Evolutionary conservation across 2,113 vertebrate species (phyloP).

Genomic region (Nansenia antarctica): DNA sequence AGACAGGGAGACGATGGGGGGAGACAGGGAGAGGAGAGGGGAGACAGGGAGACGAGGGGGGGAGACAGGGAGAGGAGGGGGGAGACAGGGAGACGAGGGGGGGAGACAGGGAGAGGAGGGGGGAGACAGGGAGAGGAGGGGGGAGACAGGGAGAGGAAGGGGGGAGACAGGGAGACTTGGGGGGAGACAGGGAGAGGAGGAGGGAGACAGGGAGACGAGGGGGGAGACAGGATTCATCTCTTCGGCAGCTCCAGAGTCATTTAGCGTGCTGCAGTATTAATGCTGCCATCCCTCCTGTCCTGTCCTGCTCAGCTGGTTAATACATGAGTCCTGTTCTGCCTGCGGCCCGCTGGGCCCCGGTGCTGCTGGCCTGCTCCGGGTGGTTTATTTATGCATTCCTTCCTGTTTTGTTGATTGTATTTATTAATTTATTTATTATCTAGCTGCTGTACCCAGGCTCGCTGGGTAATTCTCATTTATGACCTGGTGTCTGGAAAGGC

Average conservation of each 20-base stretch:
- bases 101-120: neutral
- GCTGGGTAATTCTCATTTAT: neutral
- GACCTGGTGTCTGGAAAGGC: neutral
- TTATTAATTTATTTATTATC: slow-evolving; percentile 36
- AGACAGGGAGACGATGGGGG: too few species aligned
- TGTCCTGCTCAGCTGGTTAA: slow-evolving; percentile 50
- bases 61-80: neutral
- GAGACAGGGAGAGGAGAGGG: slow-evolving; percentile 1
- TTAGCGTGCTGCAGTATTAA: slow-evolving; percentile 66
- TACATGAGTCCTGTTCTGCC: slow-evolving; percentile 38
- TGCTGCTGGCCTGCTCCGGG: neutral
- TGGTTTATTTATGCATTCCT: slow-evolving; percentile 44
- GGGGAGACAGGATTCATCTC: slow-evolving; percentile 51
- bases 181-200: slow-evolving; percentile 46
- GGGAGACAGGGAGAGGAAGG: neutral
- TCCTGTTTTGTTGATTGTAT: slow-evolving; percentile 42
- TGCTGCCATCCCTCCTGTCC: slow-evolving; percentile 41
- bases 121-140: too few species aligned
- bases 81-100: too few species aligned
- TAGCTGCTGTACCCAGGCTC: neutral
- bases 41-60: too few species aligned
- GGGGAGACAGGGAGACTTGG: slow-evolving; percentile 30
- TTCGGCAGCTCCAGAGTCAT: slow-evolving; percentile 53
- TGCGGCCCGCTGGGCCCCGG: neutral
- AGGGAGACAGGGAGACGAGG: neutral